Evolutionary conservation across 2,888 invertebrate genomes (phyloP), one percentile per base, ranked within the genome.

Genomic region (Aphodius sticticus): DNA sequence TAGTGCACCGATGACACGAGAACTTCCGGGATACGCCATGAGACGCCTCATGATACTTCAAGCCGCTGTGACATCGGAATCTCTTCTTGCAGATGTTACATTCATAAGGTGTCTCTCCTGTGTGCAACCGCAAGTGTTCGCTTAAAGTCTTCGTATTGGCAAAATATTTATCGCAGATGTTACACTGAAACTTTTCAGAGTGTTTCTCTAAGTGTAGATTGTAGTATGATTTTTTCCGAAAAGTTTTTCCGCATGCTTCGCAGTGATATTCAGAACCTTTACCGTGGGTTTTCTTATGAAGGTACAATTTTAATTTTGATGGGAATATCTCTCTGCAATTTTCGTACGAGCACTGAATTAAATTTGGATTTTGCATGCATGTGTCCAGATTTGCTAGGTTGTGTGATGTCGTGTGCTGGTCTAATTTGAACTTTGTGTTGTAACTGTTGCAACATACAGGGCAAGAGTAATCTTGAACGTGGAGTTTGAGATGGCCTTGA

Each of bases 111-210:
- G 89, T 90, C 83, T 91, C 91, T 5, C 92, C 92, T 0, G 91
- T 90, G 85, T 93, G 93, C 77, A 91, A 90, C 74, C 90, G 88
- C 70, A 88, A 85, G 85, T 93, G 93, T 74, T 91, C 91, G 78
- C 88, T 86, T 83, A 93, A 87, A 84, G 92, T 91, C 35, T 90
- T 90, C 36, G 88, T 87, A 6, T 93, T 88, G 69, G 91, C 90
- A 85, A 93, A 94, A 77, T 86, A 87, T 76, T 92, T 91, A 15
- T 87, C 89, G 85, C 93, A 93, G 69, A 89, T 85, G 78, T 87
- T 83, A 85, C 93, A 93, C 26, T 85, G 79, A 82, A 89, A 90
- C 16, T 86, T 87, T 16, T 86, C 85, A 0, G 84, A 87, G 86
- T 92, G 92, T 69, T 86, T 86, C 70, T 87, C 85, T 79, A 87